phyloP scores from a whole-genome alignment of 2,888 invertebrate species.

The Harpagoxenus sublaevis region DNA sequence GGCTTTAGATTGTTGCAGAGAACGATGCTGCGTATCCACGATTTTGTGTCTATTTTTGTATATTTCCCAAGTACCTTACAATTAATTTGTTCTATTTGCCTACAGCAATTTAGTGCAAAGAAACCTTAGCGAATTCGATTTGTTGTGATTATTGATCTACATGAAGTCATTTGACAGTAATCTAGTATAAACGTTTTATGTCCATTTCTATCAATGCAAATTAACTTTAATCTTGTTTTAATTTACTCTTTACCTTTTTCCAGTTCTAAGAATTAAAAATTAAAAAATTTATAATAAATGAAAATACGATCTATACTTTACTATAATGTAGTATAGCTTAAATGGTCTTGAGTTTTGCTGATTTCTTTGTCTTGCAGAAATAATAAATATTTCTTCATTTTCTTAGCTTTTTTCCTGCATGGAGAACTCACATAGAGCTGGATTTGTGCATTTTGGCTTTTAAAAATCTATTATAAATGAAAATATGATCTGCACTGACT shows the following conservation, averaged over 20 bases:
- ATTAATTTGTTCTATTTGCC: not conserved
- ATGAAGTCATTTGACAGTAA: not conserved
- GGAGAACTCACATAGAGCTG: too few relatives aligned
- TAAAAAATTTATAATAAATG: too few relatives aligned
- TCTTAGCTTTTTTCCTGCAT: too few relatives aligned
- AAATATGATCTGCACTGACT: not conserved
- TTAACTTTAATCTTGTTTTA: too few relatives aligned
- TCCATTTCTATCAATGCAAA: too few relatives aligned
- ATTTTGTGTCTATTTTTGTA: not conserved
- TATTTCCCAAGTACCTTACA: not conserved
- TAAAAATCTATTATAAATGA: not conserved
- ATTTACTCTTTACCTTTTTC: not conserved
- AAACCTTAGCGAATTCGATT: not conserved
- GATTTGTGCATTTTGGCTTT: not conserved
- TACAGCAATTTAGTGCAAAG: not conserved
- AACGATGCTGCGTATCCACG: not conserved
- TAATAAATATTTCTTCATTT: too few relatives aligned
- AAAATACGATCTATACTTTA: too few relatives aligned
- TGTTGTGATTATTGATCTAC: not conserved
- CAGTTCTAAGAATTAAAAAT: too few relatives aligned
- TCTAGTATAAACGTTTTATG: not conserved
- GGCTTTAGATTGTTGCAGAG: not conserved
- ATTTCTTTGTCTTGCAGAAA: too few relatives aligned
- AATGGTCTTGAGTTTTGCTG: too few relatives aligned
- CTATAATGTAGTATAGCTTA: too few relatives aligned